Conservation (phyloP, 2,888 invertebrate species). For the Labia minor region DNA sequence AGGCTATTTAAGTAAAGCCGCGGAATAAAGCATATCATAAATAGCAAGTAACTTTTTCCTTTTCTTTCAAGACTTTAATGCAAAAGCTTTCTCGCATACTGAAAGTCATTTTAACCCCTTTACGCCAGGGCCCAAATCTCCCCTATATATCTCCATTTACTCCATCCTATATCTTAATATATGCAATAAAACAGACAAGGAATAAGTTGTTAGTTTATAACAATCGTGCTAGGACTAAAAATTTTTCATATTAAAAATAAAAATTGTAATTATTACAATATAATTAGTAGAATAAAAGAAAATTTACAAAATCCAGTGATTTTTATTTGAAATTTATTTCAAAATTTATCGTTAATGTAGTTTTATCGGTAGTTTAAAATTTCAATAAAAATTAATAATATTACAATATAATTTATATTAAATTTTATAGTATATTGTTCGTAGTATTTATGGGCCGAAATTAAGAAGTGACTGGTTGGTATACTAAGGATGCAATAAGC, state of each 20-base stretch:
- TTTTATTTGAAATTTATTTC: no score
- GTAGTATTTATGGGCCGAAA: no score
- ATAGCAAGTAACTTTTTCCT: constrained; percentile 13
- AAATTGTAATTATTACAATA: no score
- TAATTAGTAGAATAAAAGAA: no score
- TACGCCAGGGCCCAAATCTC: background rate
- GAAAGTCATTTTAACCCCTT: constrained; percentile 13
- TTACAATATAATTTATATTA: no score
- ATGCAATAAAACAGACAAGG: constrained; percentile 13
- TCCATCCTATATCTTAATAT: constrained; percentile 13
- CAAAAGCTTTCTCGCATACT: constrained; percentile 13
- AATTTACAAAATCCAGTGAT: no score
- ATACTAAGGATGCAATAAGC: no score
- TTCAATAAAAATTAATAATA: no score
- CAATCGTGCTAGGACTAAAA: background rate
- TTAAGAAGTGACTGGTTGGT: no score
- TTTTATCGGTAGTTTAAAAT: no score
- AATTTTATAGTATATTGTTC: no score
- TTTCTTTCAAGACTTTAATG: constrained; percentile 13
- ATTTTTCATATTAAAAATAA: background rate
- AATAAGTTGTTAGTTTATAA: background rate
- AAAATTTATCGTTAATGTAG: no score
- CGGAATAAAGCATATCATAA: constrained; percentile 13
- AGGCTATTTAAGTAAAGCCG: constrained; percentile 7
- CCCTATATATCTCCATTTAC: constrained; percentile 13